Base-by-base conservation (phyloP, 1,140 invertebrate species). In the Ceratina calcarata region DNA sequence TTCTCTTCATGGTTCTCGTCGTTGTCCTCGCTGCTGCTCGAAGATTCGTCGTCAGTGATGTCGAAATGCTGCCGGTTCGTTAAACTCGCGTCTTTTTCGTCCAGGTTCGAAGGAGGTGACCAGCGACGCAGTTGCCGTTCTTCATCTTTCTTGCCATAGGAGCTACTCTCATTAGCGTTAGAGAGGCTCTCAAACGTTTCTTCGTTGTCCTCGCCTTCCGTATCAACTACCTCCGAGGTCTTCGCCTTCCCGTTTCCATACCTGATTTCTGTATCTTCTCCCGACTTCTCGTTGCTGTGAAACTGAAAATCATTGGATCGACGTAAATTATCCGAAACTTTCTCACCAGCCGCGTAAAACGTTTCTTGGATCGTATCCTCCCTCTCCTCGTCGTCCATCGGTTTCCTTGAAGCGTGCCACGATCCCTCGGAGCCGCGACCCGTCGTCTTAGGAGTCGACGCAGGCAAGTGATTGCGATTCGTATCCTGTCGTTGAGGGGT, bases 21-120 rank as follows among this genome's bases (percentile, higher is more conserved):
- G 10, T 58, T 20, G 8, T 49, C 3, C 27, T 80, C 68, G 2
- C 60, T 66, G 58, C 80, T 82, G n/a, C 58, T 80, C 7, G 73
- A 78, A 2, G 91, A 91, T 20, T 93, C 92, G 49, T 93, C 92
- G 18, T 92, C 92, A 2, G 92, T 93, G 13, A 93, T 91, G 20
- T 91, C 89, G 1, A 83, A 81, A 1, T 60, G 51, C 13, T 51
- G 45, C 8, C 87, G 78, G 37, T 82, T 78, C 3, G 82, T 73
- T 49, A 58, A 18, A 55, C 20, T 45, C 7, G 27, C 3, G 0
- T 66, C 12, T 45, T 78, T 3, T 4, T 72, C 62, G 0, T 45
- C n/a, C 10, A 62, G 74, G 22, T 77, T 57, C 0, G 73, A 65
- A 0, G 12, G 18, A 45, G 45, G 37, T 20, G 62, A 53, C 72